Base-by-base conservation (phyloP, 2,113 vertebrate genomes). In the Arizona elegans region DNA sequence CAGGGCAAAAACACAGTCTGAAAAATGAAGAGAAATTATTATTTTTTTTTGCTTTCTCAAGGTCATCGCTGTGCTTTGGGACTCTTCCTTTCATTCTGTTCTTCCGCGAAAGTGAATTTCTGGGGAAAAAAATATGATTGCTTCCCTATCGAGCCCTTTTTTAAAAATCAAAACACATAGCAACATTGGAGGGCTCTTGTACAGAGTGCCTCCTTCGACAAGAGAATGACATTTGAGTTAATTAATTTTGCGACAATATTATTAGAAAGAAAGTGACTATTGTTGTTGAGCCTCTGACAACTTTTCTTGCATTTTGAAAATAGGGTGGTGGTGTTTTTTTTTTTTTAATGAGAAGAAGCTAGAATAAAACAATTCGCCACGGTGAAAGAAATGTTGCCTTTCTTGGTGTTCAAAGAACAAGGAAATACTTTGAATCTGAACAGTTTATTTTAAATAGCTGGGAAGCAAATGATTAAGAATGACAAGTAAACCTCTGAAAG, bases 121-220 rank as follows among this genome's bases (percentile, higher is more conserved):
- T 70, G 90, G 75, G 75, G 75, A 88, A 94, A 95, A 93, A 93
- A 93, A 93, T 96, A 93, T 93, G 95, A 95, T 62, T 96, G 92
- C 95, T 95, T 97, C 70, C 94, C 96, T 96, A 94, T 95, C 94
- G 95, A 95, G 94, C 94, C 58, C 55, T 95, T 96, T 95, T 95
- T 15, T 50, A 96, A 97, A 96, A 96, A 97, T 93, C 94, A 96
- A 96, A 97, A 97, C 96, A 97, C 97, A 96, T 93, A 96, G 97
- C 95, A 97, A 95, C 90, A 93, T 91, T 96, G 91, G 96, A 97
- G 96, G 94, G 95, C 96, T 96, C 96, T 97, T 97, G 95, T 97
- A 93, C 87, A 93, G 95, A 97, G 96, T 96, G 94, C 93, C 86
- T 87, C 91, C 92, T 96, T 94, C 94, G 95, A 93, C 93, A 95